A percentile compares a stretch with the other conserved stretches of the same genome.
These are phyloP conservation scores for Sebastes nivosus DNA, from an alignment of 2,797 vertebrate genomes.

Conservation along the genomic window DNA sequence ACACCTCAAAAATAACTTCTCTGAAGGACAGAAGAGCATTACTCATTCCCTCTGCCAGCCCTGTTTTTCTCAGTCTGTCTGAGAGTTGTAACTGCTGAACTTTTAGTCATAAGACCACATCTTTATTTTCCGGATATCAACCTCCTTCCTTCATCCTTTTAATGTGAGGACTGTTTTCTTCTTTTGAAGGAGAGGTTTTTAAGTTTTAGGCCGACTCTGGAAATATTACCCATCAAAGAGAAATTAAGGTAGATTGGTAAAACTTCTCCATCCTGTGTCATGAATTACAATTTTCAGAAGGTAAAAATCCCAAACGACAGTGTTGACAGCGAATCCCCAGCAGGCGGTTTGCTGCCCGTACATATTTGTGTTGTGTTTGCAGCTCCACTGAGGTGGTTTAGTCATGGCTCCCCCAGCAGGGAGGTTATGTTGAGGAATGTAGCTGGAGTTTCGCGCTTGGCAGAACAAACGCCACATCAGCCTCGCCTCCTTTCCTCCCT, in stretches of 20 bases:
- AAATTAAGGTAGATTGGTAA: background rate
- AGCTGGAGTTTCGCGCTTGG: slow-evolving; percentile 45
- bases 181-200: background rate
- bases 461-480: slow-evolving; percentile 48
- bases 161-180: background rate
- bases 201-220: background rate
- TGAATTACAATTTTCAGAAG: background rate
- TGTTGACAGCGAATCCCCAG: background rate
- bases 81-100: background rate
- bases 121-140: background rate
- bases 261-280: background rate
- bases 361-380: slow-evolving; percentile 7
- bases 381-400: slow-evolving; percentile 15
- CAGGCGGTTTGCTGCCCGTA: slow-evolving; percentile 4
- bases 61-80: background rate
- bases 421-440: slow-evolving; percentile 60
- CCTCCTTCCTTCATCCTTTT: background rate
- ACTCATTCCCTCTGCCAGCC: background rate
- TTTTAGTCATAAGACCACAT: background rate
- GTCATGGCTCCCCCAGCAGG: slow-evolving; percentile 44
- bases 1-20: background rate
- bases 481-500: slow-evolving; percentile 19
- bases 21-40: background rate
- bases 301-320: background rate
- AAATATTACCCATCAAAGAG: background rate